Conservation (phyloP, 1,140 invertebrate genomes). For the Drosophila nannoptera region DNA sequence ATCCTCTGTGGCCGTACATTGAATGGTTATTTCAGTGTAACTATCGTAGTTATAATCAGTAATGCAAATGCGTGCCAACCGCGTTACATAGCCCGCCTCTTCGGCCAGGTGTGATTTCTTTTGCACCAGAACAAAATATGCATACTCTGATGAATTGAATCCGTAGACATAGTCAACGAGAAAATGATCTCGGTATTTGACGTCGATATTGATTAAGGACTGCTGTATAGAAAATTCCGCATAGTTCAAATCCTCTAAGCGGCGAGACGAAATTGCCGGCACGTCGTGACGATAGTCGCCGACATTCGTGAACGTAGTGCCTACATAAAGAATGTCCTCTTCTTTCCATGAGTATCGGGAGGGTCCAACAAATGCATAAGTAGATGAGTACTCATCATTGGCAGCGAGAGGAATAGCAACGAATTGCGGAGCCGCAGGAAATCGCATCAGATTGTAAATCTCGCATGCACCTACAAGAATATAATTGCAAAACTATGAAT, state of each 20-base stretch:
- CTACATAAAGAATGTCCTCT: slow-evolving; percentile 93
- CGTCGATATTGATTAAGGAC: slow-evolving; percentile 93
- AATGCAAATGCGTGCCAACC: slow-evolving; percentile 94
- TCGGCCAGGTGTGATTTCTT: slow-evolving; percentile 94
- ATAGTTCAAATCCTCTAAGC: slow-evolving; percentile 87
- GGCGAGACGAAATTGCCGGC: slow-evolving; percentile 93
- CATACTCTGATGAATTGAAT: slow-evolving; percentile 95
- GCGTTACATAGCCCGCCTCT: slow-evolving; percentile 92
- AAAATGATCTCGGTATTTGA: slow-evolving; percentile 96
- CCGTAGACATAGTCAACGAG: slow-evolving; percentile 97
- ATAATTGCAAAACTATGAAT: background rate
- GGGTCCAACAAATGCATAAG: slow-evolving; percentile 96
- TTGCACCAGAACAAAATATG: slow-evolving; percentile 97
- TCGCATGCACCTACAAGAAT: slow-evolving; percentile 85
- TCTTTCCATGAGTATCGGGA: slow-evolving; percentile 88
- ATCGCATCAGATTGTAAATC: slow-evolving; percentile 90
- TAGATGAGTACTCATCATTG: slow-evolving; percentile 94
- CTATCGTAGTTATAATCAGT: slow-evolving; percentile 96
- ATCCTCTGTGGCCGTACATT: slow-evolving; percentile 84
- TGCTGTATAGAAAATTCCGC: slow-evolving; percentile 93
- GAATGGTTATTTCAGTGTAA: slow-evolving; percentile 96
- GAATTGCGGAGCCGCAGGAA: slow-evolving; percentile 86
- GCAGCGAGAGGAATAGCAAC: slow-evolving; percentile 90
- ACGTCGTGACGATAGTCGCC: slow-evolving; percentile 96
- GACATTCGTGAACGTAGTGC: slow-evolving; percentile 94